Percentiles rank a stretch among this genome's conserved stretches.
Conservation (phyloP, 2,113 vertebrate genomes). For the Nannobrachium achirus region DNA sequence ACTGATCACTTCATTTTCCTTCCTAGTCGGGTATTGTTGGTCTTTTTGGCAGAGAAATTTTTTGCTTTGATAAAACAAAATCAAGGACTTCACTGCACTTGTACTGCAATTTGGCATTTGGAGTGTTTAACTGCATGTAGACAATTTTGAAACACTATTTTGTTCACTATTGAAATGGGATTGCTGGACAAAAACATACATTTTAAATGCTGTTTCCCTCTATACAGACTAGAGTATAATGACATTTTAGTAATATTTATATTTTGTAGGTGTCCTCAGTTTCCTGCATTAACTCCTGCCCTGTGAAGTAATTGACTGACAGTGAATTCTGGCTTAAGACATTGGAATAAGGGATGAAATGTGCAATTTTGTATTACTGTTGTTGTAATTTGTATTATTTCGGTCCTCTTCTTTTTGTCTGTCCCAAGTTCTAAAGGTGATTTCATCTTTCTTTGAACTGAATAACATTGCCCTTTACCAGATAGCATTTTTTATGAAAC, state of each 20-base stretch:
- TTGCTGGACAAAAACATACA: too few species aligned
- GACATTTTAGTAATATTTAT: slow-evolving; percentile 37
- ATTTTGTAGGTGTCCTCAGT: slow-evolving; percentile 44
- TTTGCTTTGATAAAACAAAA: slow-evolving; percentile 11
- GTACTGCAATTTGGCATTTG: too few species aligned
- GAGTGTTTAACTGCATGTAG: too few species aligned
- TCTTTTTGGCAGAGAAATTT: slow-evolving; percentile 3
- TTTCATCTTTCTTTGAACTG: slow-evolving; percentile 53
- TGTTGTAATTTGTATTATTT: not conserved
- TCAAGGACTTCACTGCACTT: not conserved
- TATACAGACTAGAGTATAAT: slow-evolving; percentile 22
- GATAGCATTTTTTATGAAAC: slow-evolving; percentile 60
- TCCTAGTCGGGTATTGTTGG: not conserved
- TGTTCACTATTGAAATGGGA: too few species aligned
- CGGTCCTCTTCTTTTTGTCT: slow-evolving; percentile 12
- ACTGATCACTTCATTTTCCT: too few species aligned
- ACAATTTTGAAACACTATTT: too few species aligned
- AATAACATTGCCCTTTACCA: slow-evolving; percentile 57
- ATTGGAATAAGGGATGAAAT: slow-evolving; percentile 45
- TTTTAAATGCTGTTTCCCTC: slow-evolving; percentile 34
- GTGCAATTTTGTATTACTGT: slow-evolving; percentile 42
- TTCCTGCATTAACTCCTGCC: slow-evolving; percentile 26
- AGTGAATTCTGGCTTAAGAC: slow-evolving; percentile 45
- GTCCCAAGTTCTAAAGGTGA: slow-evolving; percentile 33
- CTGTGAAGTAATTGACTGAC: slow-evolving; percentile 48